A percentile compares a stretch with the other conserved stretches of the same genome.
Conservation (phyloP, 2,113 vertebrate genomes). For the Suncus etruscus region DNA sequence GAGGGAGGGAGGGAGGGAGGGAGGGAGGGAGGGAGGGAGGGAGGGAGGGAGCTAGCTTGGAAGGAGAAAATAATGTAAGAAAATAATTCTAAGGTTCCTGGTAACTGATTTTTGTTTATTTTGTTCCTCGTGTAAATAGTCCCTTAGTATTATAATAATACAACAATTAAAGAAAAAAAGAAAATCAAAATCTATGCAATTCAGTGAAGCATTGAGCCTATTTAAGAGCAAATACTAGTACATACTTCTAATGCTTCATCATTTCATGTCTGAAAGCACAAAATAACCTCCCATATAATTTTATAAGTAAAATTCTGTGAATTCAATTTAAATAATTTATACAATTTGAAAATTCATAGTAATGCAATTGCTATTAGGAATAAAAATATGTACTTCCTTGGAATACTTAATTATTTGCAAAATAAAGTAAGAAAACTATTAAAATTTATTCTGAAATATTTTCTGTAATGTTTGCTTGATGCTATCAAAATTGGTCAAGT, state of each 20-base stretch:
- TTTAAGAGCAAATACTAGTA: neutral
- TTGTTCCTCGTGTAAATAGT: neutral
- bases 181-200: neutral
- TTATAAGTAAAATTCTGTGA: slow-evolving; percentile 1
- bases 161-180: neutral
- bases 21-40: too few relatives aligned
- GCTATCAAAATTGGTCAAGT: slow-evolving; percentile 1
- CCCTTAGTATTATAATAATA: slow-evolving; percentile 42
- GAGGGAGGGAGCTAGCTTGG: too few relatives aligned
- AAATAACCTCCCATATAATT: neutral
- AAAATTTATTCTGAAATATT: slow-evolving; percentile 29
- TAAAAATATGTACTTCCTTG: neutral
- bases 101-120: neutral
- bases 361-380: neutral
- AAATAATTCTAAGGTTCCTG: neutral
- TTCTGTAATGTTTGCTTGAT: slow-evolving; percentile 29
- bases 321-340: neutral
- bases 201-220: neutral
- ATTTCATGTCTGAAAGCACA: slow-evolving; percentile 2
- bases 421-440: slow-evolving; percentile 19
- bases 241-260: neutral
- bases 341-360: neutral
- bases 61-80: too few relatives aligned
- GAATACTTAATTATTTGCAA: neutral
- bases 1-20: too few relatives aligned